phyloP scores from a whole-genome alignment of 2,888 invertebrate genomes.

The Drosophila fungiperda region DNA sequence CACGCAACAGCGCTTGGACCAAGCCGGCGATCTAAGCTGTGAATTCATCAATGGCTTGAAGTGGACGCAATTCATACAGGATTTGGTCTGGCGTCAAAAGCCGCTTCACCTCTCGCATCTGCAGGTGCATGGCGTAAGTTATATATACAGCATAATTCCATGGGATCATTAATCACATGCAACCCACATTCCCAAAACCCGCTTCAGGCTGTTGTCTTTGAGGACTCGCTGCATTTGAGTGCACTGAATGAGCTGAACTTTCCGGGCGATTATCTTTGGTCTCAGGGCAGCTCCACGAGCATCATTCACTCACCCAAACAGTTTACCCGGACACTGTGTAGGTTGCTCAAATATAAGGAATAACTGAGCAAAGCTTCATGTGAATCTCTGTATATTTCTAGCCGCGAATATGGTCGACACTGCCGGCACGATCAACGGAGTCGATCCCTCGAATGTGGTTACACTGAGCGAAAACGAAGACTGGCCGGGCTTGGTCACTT shows the following conservation, averaged over 20 bases:
- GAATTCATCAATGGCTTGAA: conserved; percentile 85
- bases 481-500: conserved; percentile 85
- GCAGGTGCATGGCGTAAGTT: conserved; percentile 86
- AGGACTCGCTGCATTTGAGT: conserved; percentile 78
- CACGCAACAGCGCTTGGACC: conserved; percentile 34
- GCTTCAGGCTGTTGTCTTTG: conserved; percentile 84
- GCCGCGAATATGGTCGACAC: conserved; percentile 83
- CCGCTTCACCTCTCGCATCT: conserved; percentile 84
- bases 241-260: conserved; percentile 86
- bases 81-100: conserved; percentile 85
- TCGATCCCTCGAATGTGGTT: conserved; percentile 85
- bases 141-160: too few relatives aligned
- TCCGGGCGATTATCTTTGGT: conserved; percentile 86
- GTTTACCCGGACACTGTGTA: conserved; percentile 84
- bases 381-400: conserved; percentile 21
- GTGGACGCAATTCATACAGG: conserved; percentile 85
- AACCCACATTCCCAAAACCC: background rate
- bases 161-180: background rate
- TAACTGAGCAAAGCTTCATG: background rate
- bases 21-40: conserved; percentile 77
- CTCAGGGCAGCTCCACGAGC: conserved; percentile 75
- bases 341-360: conserved; percentile 13
- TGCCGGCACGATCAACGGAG: conserved; percentile 85
- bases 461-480: conserved; percentile 85
- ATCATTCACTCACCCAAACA: conserved; percentile 85